Evolutionary conservation across 2,797 vertebrate species (phyloP).

Genomic region (Melopsittacus undulatus): DNA sequence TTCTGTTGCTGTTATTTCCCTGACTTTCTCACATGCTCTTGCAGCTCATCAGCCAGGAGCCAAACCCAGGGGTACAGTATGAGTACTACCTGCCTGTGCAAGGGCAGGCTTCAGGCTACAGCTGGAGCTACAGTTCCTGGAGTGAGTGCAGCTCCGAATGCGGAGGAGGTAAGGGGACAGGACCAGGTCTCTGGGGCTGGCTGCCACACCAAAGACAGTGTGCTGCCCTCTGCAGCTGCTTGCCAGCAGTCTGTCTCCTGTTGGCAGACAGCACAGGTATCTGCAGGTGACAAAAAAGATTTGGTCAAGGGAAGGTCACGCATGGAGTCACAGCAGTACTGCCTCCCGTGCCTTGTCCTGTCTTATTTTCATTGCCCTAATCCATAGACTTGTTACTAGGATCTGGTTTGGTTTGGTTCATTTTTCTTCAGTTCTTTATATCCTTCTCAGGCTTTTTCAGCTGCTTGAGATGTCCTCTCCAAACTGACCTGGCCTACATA

Average conservation of each 20-base stretch:
- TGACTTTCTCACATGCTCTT: neutral
- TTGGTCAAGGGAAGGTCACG: neutral
- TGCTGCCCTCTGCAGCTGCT: constrained; percentile 40
- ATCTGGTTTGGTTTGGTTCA: neutral
- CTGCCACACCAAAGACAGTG: neutral
- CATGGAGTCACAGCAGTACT: neutral
- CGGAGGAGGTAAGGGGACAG: constrained; percentile 85
- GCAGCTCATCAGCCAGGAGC: constrained; percentile 93
- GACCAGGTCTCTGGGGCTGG: neutral
- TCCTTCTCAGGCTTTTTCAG: neutral
- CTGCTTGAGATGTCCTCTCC: neutral
- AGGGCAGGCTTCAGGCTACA: constrained; percentile 78
- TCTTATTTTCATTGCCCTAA: neutral
- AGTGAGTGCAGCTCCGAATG: constrained; percentile 88
- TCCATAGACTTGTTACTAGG: neutral
- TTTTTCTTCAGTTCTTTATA: neutral
- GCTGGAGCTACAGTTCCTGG: constrained; percentile 94
- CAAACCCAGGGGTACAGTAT: constrained; percentile 87
- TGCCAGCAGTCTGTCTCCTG: neutral
- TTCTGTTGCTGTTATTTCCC: neutral
- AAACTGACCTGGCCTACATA: neutral
- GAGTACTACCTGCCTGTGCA: constrained; percentile 86
- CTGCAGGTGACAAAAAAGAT: neutral
- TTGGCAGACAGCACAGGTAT: neutral
- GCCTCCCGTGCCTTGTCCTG: neutral